Percentiles rank a stretch among this genome's conserved stretches.
phyloP scores from a whole-genome alignment of 2,797 vertebrate species.

The Thripadectes ignobilis region DNA sequence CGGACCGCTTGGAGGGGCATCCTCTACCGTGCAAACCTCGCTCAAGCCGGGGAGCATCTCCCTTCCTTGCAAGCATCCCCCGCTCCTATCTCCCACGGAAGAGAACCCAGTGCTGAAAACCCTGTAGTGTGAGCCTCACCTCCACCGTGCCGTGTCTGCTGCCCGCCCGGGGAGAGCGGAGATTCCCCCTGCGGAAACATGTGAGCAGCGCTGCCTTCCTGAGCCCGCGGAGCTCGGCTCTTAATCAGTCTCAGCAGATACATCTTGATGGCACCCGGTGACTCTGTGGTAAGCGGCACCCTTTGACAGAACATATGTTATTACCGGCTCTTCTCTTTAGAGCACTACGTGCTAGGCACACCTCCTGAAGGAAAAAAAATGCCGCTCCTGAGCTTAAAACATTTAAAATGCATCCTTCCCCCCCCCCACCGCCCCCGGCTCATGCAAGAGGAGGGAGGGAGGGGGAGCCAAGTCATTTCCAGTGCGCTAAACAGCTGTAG shows the following conservation, averaged over 20 bases:
- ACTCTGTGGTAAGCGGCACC: slow-evolving; percentile 39
- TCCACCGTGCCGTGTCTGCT: neutral
- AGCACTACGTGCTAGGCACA: slow-evolving; percentile 4
- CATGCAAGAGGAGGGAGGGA: neutral
- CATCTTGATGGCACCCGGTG: neutral
- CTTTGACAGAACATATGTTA: slow-evolving; percentile 56
- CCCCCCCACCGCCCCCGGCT: neutral
- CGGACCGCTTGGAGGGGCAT: neutral
- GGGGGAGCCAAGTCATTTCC: neutral
- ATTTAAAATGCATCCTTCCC: neutral
- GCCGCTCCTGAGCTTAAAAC: slow-evolving; percentile 4
- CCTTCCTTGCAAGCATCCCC: accelerated
- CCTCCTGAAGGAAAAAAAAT: slow-evolving; percentile 10
- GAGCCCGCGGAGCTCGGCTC: neutral
- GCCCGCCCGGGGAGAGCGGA: neutral
- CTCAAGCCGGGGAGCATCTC: neutral
- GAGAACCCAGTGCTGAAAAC: neutral
- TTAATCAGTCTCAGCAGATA: neutral
- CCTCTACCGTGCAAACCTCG: neutral
- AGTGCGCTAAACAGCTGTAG: neutral
- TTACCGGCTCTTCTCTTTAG: neutral
- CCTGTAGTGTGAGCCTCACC: neutral
- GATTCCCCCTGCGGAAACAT: neutral
- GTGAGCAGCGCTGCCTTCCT: neutral
- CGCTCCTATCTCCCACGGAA: neutral